phyloP scores from a whole-genome alignment of 2,888 invertebrate species.

The Phorcus lineatus region DNA sequence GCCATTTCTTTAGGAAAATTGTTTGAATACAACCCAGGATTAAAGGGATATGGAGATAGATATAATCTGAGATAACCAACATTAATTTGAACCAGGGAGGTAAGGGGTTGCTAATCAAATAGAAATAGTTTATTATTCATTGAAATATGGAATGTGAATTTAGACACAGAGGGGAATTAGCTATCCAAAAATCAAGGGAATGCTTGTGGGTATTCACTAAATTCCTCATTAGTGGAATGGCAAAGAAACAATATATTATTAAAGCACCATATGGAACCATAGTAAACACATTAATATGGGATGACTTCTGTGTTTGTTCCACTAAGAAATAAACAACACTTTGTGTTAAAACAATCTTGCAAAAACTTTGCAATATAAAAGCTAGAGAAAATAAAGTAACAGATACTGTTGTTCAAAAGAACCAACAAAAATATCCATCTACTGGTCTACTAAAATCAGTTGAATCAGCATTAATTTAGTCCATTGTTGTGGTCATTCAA shows the following conservation, averaged over 20 bases:
- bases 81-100: too few species aligned
- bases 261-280: not conserved
- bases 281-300: not conserved
- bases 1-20: too few species aligned
- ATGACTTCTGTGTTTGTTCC: too few species aligned
- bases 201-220: too few species aligned
- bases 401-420: conserved; percentile 16
- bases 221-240: not conserved
- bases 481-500: not conserved
- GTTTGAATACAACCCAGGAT: too few species aligned
- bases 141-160: too few species aligned
- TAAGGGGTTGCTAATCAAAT: too few species aligned
- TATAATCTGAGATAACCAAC: too few species aligned
- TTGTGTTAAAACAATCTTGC: conserved; percentile 10
- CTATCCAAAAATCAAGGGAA: too few species aligned
- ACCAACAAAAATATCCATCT: conserved; percentile 3
- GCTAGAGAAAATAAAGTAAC: conserved; percentile 9
- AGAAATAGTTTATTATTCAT: too few species aligned
- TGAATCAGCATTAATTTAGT: conserved; percentile 14
- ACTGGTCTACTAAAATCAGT: not conserved
- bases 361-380: not conserved
- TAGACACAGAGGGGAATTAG: too few species aligned
- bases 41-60: too few species aligned
- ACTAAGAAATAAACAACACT: not conserved
- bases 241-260: not conserved